Base-by-base conservation (phyloP, 35 echinoderm and acorn worm genomes). In the Amphiura filiformis region DNA sequence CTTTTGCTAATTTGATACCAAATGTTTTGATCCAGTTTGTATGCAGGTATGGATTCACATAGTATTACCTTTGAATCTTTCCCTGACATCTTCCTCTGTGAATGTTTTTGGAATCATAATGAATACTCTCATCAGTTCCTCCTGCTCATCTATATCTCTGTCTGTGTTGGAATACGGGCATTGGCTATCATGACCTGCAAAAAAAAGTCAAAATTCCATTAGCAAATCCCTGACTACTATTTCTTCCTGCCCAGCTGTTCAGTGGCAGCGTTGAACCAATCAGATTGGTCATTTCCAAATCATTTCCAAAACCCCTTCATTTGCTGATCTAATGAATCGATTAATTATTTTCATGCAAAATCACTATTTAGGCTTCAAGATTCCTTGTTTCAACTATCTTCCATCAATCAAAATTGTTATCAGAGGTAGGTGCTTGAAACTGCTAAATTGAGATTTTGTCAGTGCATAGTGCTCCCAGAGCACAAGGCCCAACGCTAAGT, bases 81-180 rank as follows among this genome's bases (percentile, higher is more conserved):
- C 82, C 75, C 83, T 56, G 34, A 98, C 65, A 30, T 94, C 92
- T 37, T 90, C 84, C 14, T 98, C 96, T 52, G 39, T 88, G 41
- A 81, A 94, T 41, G 82, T 84, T 70, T 94, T 94, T 49, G 96
- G 96, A 26, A 90, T 80, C 47, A 98, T 89, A 28, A 98, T 83
- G 77, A 98, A 98, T 47, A 98, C 80, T 40, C 96, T 84, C 80
- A 89, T 98, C 31, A 98, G 90, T 87, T 98, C 96, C 35, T 91
- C 87, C 28, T 90, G 65, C 75, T 94, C 92, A 42, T 98, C 93
- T 82, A 98, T 94, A 76, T 98, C 96, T 87, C 89, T 85, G n/a
- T 88, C 84, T 31, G 89, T 98, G 26, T 86, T 86, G 35, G 96
- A 98, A 64, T 86, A 77, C 32, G 26, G 4, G 96, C 91, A 70